phyloP scores from a whole-genome alignment of 1,140 invertebrate species.

The Pogonus chalceus region DNA sequence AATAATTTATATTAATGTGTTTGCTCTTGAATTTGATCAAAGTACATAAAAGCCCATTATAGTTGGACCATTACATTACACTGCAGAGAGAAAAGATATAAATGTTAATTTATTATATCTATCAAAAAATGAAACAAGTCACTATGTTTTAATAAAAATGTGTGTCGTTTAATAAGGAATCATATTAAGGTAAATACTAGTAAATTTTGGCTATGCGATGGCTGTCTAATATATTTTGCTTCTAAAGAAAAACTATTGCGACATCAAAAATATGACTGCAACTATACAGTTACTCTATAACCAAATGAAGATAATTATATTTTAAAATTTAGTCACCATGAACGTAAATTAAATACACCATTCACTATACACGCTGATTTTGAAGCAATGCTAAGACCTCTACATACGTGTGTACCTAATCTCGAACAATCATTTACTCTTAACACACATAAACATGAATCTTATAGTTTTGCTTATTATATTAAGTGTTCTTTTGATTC shows the following conservation, averaged over 20 bases:
- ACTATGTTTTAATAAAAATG: slow-evolving; percentile 16
- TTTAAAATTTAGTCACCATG: slow-evolving; percentile 24
- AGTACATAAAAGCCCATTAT: slow-evolving; percentile 9
- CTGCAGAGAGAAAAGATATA: too few species aligned
- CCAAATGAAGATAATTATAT: slow-evolving; percentile 15
- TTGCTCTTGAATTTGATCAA: too few species aligned
- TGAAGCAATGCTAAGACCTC: slow-evolving; percentile 25
- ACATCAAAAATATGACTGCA: too few species aligned
- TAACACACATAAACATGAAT: slow-evolving; percentile 27
- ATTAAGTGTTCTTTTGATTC: too few species aligned
- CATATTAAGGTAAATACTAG: slow-evolving; percentile 11
- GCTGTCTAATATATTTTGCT: slow-evolving; percentile 21
- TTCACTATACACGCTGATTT: slow-evolving; percentile 32
- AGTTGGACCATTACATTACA: too few species aligned
- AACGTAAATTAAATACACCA: slow-evolving; percentile 22
- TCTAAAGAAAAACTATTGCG: slow-evolving; percentile 11
- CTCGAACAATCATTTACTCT: too few species aligned
- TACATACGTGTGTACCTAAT: too few species aligned
- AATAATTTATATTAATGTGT: slow-evolving; percentile 9
- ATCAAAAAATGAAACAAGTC: slow-evolving; percentile 5
- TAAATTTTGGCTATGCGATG: slow-evolving; percentile 20
- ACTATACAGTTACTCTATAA: slow-evolving; percentile 17
- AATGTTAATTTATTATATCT: slow-evolving; percentile 11
- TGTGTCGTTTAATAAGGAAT: slow-evolving; percentile 16
- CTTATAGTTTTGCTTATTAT: slow-evolving; percentile 25